Evolutionary conservation across 1,140 invertebrate genomes (phyloP), one percentile per base, ranked within the genome.

Genomic region (Antheraea mylitta): DNA sequence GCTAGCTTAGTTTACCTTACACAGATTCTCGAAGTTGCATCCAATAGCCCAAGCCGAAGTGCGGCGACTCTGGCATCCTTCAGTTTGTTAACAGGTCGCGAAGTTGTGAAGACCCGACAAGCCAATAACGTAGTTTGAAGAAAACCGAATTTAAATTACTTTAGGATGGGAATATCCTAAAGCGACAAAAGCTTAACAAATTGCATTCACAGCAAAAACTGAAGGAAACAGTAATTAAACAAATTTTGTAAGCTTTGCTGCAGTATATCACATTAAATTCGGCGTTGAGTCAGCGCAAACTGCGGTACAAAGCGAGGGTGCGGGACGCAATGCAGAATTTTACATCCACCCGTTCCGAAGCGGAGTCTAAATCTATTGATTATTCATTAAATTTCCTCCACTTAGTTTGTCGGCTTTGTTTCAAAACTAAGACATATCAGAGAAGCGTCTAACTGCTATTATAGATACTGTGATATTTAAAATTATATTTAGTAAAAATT

Each of bases 311-410:
- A 53, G 19, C 59, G 18, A 19, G 18, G 59, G 59, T 61, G 59
- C 18, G 18, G 30, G 30, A 22, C 18, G 59, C 30, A 36, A 13
- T 22, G 59, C 59, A 36, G 30, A 61, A 61, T 61, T 61, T 61
- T 61, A 61, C 59, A 61, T 61, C 59, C 18, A 19, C 18, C 59
- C 30, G 59, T 19, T 61, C 59, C 59, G 30, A 8, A 36, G 59
- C 59, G 45, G 45, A 53, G 60, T 61, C 60, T 61, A 64, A 64
- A 64, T 64, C 62, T 64, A 64, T 64, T 64, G 62, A 64, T 64
- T 38, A 64, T 64, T 64, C 62, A 64, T 45, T 38, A 42, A 64
- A 36, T 64, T 64, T 64, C 62, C 30, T 64, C 30, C 30, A 64
- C 62, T 64, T 64, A 38, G 30, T 64, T 42, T 18, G 62, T 6